Percentiles rank a stretch among this genome's conserved stretches.
phyloP scores from a whole-genome alignment of 2,797 vertebrate genomes.

The Phalloptychus januarius region DNA sequence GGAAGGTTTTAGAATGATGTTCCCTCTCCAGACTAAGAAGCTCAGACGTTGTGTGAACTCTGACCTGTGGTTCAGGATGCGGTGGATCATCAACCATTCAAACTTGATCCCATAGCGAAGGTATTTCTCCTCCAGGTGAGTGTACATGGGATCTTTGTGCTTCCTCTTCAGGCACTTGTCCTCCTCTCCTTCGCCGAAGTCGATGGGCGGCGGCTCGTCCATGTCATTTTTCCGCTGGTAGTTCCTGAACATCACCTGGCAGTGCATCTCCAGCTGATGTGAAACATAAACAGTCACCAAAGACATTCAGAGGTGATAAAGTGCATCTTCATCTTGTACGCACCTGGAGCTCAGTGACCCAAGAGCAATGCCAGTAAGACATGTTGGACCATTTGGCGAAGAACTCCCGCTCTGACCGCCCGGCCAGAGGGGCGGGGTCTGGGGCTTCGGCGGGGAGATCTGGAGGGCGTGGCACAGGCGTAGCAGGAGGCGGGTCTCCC shows the following conservation, averaged over 20 bases:
- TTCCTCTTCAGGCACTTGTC: conserved; percentile 93
- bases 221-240: conserved; percentile 99
- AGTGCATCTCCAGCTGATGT: conserved; percentile 91
- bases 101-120: conserved; percentile 96
- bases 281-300: background rate
- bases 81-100: conserved; percentile 97
- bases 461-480: conserved; percentile 87
- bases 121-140: conserved; percentile 93
- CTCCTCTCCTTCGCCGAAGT: conserved; percentile 90
- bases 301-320: rapidly evolving
- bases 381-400: conserved; percentile 97
- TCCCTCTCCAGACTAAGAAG: background rate
- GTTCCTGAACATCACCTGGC: conserved; percentile 98
- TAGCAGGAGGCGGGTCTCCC: conserved; percentile 91
- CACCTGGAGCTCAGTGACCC: conserved; percentile 97
- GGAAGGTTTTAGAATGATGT: background rate
- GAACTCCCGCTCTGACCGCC: conserved; percentile 94
- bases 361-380: conserved; percentile 99
- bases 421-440: conserved; percentile 89
- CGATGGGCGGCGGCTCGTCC: conserved; percentile 93
- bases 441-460: conserved; percentile 86
- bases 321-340: rapidly evolving
- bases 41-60: background rate
- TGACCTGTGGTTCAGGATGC: conserved; percentile 96
- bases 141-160: conserved; percentile 93